These are phyloP conservation scores for Linnaemya vulpina DNA, from an alignment of 2,888 invertebrate genomes.

Conservation along the genomic window DNA sequence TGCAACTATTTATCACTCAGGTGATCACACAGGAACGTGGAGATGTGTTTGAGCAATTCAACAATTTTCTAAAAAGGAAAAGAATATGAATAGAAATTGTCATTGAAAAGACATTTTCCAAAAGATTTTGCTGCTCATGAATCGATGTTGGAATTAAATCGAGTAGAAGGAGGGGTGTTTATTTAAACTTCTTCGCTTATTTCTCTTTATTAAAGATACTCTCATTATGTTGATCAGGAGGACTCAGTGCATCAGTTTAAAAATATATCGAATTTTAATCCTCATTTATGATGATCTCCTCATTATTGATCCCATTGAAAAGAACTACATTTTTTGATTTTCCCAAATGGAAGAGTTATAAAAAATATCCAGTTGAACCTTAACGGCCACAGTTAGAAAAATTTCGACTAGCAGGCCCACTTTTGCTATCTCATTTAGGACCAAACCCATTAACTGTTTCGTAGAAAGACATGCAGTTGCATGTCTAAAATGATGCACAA, in stretches of 20 bases:
- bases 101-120: background rate
- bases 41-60: conserved; percentile 23
- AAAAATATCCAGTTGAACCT: too few species aligned
- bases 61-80: background rate
- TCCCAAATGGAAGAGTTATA: too few species aligned
- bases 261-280: background rate
- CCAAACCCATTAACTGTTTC: too few species aligned
- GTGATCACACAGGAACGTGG: background rate
- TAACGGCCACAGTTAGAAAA: too few species aligned
- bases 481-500: background rate
- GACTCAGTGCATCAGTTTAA: background rate
- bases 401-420: too few species aligned
- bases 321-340: too few species aligned
- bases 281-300: too few species aligned
- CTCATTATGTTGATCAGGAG: conserved; percentile 24
- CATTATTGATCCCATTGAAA: too few species aligned
- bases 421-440: too few species aligned
- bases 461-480: background rate
- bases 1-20: too few species aligned
- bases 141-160: background rate
- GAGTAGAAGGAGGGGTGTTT: conserved; percentile 9
- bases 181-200: background rate
- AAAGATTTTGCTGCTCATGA: background rate
- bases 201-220: too few species aligned
- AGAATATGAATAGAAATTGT: background rate